A percentile compares a stretch with the other conserved stretches of the same genome.
Evolutionary conservation across 1,140 invertebrate species (phyloP).

Genomic region (Heterodera carotae): DNA sequence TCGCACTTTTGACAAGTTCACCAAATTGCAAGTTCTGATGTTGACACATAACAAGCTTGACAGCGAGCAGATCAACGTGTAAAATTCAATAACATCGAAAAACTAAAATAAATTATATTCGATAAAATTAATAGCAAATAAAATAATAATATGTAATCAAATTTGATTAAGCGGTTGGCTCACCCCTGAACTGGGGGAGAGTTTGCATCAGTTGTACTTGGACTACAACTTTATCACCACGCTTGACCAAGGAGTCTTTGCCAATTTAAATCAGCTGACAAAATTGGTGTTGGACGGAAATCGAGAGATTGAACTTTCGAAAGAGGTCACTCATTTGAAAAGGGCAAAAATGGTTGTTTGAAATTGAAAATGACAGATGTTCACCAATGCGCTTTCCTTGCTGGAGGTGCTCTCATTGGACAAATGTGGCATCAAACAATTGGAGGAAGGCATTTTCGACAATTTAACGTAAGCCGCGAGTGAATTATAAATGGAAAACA

Average conservation of each 20-base stretch:
- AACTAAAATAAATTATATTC: background rate
- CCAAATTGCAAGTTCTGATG: slow-evolving; percentile 31
- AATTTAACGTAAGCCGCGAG: slow-evolving; percentile 30
- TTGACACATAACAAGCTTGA: slow-evolving; percentile 30
- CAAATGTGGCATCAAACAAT: slow-evolving; percentile 10
- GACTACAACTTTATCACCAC: slow-evolving; percentile 30
- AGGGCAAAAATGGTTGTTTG: background rate
- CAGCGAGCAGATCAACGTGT: slow-evolving; percentile 32
- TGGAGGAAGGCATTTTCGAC: slow-evolving; percentile 29
- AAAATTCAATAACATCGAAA: background rate
- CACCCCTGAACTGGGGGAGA: slow-evolving; percentile 9
- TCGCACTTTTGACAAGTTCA: slow-evolving; percentile 24
- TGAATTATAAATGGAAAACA: background rate
- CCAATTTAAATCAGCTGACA: slow-evolving; percentile 26
- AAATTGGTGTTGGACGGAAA: slow-evolving; percentile 37
- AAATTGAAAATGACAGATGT: slow-evolving; percentile 12
- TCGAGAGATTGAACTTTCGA: slow-evolving; percentile 10
- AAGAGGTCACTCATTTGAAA: background rate
- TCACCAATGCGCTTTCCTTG: background rate
- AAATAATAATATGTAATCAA: slow-evolving; percentile 1
- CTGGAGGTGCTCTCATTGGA: slow-evolving; percentile 26
- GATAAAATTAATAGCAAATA: background rate
- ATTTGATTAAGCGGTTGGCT: slow-evolving; percentile 25
- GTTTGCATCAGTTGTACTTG: slow-evolving; percentile 30
- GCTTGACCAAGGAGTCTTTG: slow-evolving; percentile 33